A percentile compares a stretch with the other conserved stretches of the same genome.
Evolutionary conservation across 64 coral and sea anemone species (phyloP).

Genomic region (Montipora capricornis): DNA sequence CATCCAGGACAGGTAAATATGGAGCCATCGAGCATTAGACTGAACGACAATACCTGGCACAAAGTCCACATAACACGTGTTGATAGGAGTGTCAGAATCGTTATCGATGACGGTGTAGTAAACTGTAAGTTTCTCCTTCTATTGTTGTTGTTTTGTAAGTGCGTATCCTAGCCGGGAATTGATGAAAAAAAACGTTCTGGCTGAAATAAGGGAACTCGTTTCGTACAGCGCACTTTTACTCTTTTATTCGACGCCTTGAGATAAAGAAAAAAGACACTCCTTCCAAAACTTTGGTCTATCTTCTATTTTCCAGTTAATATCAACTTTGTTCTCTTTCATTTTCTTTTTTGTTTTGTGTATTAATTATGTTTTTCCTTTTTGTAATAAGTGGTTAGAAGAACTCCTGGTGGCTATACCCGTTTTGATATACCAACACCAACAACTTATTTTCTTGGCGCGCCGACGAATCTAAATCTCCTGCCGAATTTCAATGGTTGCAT

Average conservation of each 20-base stretch:
- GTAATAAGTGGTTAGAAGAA: neutral
- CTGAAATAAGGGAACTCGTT: too few species aligned
- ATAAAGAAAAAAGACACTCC: too few species aligned
- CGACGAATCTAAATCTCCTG: conserved; percentile 11
- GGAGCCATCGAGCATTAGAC: neutral
- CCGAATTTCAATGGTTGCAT: conserved; percentile 78
- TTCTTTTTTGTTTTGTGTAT: neutral
- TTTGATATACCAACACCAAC: conserved; percentile 50
- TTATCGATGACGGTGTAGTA: conserved; percentile 29
- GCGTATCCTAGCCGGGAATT: too few species aligned
- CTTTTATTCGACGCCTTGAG: neutral
- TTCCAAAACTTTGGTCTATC: too few species aligned
- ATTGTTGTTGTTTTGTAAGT: neutral
- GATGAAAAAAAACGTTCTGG: too few species aligned
- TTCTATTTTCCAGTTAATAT: neutral
- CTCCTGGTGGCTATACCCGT: conserved; percentile 53
- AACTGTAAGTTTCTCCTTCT: conserved; percentile 10
- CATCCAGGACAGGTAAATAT: neutral
- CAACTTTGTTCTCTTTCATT: neutral
- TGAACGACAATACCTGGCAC: conserved; percentile 72
- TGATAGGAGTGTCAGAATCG: neutral
- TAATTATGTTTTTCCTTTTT: neutral
- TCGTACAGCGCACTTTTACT: too few species aligned
- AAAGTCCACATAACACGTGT: conserved; percentile 43
- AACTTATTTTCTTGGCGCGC: conserved; percentile 68